phyloP scores from a whole-genome alignment of 1,140 invertebrate species.

The Agrilus planipennis region DNA sequence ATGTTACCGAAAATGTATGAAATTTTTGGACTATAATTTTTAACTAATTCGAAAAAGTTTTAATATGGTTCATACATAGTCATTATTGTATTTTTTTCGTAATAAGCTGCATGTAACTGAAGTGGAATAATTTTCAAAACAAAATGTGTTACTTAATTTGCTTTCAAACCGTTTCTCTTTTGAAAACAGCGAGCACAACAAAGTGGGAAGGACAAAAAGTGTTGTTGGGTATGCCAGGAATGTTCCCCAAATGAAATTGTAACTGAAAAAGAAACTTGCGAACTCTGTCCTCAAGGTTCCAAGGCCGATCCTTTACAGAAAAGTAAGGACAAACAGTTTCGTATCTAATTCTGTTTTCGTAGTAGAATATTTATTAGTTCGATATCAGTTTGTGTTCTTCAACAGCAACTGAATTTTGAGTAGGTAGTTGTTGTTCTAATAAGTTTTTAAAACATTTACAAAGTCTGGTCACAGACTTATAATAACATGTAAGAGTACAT shows the following conservation, averaged over 20 bases:
- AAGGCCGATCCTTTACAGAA: conserved; percentile 53
- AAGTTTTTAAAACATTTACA: too few species aligned
- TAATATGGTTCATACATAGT: background rate
- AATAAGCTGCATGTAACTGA: too few species aligned
- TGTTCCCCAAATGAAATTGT: conserved; percentile 52
- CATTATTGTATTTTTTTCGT: background rate
- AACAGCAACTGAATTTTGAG: conserved; percentile 42
- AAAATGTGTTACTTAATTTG: too few species aligned
- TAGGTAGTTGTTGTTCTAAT: too few species aligned
- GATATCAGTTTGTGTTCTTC: conserved; percentile 25
- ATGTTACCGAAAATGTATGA: too few species aligned
- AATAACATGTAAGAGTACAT: too few species aligned
- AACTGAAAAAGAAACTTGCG: conserved; percentile 45
- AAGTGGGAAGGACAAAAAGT: conserved; percentile 48
- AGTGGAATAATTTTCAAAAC: too few species aligned
- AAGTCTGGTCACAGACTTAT: too few species aligned
- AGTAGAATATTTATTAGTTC: conserved; percentile 11
- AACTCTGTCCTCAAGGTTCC: conserved; percentile 37
- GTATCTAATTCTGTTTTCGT: background rate
- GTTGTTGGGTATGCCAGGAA: conserved; percentile 61
- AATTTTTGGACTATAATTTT: background rate
- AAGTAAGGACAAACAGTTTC: conserved; percentile 34
- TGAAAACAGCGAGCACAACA: conserved; percentile 45
- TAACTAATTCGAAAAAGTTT: background rate
- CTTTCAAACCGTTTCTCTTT: background rate